Evolutionary conservation across 2,797 vertebrate species (phyloP).

Genomic region (Propithecus deckenii): DNA sequence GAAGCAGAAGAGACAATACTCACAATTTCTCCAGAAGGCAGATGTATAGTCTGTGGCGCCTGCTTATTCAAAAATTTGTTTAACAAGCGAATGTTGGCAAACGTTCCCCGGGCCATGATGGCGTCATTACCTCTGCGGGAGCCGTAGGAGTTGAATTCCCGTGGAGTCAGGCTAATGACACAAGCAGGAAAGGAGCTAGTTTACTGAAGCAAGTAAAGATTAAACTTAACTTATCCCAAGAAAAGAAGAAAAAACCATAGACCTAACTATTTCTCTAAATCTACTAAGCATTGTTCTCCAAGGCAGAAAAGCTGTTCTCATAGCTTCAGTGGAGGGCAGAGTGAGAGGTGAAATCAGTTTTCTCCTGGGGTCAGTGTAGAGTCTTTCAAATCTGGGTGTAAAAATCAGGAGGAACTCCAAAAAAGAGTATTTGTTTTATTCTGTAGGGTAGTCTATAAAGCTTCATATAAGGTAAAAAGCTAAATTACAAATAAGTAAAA

Average conservation of each 20-base stretch:
- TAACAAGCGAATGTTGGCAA: slow-evolving; percentile 97
- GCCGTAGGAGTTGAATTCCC: slow-evolving; percentile 98
- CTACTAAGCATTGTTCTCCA: background rate
- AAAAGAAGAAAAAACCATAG: background rate
- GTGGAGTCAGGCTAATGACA: slow-evolving; percentile 88
- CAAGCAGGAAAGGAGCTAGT: background rate
- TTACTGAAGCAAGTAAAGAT: background rate
- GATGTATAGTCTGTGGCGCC: slow-evolving; percentile 92
- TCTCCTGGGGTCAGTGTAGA: background rate
- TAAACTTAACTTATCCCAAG: background rate
- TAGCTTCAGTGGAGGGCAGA: background rate
- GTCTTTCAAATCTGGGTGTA: background rate
- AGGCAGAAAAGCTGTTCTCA: background rate
- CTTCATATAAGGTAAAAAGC: background rate
- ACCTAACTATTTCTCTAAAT: background rate
- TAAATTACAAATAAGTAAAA: background rate
- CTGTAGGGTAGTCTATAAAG: background rate
- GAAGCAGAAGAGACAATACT: slow-evolving; percentile 67
- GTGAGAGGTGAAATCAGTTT: background rate
- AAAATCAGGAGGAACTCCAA: background rate
- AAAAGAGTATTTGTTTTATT: background rate
- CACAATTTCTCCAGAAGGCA: slow-evolving; percentile 93
- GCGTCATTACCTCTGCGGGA: slow-evolving; percentile 97
- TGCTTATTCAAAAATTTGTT: slow-evolving; percentile 98
- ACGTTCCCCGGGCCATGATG: slow-evolving; percentile 96